Percentiles rank a stretch among this genome's conserved stretches.
phyloP scores from a whole-genome alignment of 1,140 invertebrate genomes.

The Bradynema listronoti region DNA sequence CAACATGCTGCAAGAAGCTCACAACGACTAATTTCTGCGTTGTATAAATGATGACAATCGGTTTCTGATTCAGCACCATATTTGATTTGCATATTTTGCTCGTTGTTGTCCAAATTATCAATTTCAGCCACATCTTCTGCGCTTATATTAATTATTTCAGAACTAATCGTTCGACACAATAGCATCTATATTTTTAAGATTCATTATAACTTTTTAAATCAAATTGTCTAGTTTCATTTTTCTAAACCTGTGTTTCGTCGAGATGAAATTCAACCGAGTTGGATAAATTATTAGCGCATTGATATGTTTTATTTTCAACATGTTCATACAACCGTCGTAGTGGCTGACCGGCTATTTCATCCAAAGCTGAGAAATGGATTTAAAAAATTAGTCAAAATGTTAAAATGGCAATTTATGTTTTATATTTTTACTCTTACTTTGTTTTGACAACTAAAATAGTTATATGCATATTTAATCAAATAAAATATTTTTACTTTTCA shows the following conservation, averaged over 20 bases:
- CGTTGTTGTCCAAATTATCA: too few relatives aligned
- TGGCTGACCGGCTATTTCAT: not conserved
- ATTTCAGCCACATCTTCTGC: not conserved
- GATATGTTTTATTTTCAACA: not conserved
- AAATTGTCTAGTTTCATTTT: not conserved
- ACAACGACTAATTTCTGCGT: slow-evolving; percentile 1
- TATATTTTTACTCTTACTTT: not conserved
- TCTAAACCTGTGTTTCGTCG: slow-evolving; percentile 1
- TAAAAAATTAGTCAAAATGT: not conserved
- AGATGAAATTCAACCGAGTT: not conserved
- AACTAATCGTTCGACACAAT: not conserved
- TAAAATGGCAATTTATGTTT: not conserved
- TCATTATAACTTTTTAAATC: not conserved
- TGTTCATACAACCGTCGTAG: not conserved
- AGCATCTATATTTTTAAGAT: not conserved
- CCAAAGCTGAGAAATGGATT: not conserved
- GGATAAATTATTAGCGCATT: not conserved
- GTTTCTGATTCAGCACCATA: not conserved
- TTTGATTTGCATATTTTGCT: too few relatives aligned
- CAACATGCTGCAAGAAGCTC: slow-evolving; percentile 5
- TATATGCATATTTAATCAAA: not conserved
- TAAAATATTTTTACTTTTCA: not conserved
- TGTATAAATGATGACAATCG: slow-evolving; percentile 4
- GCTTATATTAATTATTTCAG: not conserved
- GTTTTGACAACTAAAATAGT: not conserved